Base-by-base conservation (phyloP, 2,888 invertebrate species). In the Pseudococcus longispinus region DNA sequence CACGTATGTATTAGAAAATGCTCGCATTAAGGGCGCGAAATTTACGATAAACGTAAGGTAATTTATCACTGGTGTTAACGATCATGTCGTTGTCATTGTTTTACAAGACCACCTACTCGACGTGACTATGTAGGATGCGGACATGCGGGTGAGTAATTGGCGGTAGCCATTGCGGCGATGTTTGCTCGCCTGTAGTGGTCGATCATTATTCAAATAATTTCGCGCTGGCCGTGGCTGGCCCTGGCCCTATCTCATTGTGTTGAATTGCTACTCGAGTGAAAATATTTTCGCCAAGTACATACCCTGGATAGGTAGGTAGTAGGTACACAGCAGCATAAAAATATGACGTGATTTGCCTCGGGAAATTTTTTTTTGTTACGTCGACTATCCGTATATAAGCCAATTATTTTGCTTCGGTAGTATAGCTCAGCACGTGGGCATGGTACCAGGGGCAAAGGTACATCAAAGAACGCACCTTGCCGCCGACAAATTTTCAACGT, bases 31-130 rank as follows among this genome's bases (percentile, higher is more conserved):
- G 51, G 83, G 55, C 32, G 55, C 20, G 29, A n/a, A 85, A 85
- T 85, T 85, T 85, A 85, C 65, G 85, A 85, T 60, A 23, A 85
- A 85, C 44, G 85, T 74, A 42, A 18, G 23, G 70, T 60, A 60
- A 85, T 85, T 85, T 85, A 85, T 85, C 85, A 85, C 74, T 70
- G 2, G n/a, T 70, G 85, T 70, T 85, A 85, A 85, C 85, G 85
- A 85, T 70, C 70, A 37, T 70, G 85, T 85, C 85, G 70, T 84
- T 84, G 84, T 85, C 85, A 70, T 85, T 85, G 85, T 85, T 85
- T 37, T 70, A 85, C 85, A 85, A 37, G 70, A 85, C 70, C 85
- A 55, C 51, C 32, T 51, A 29, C 60, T 37, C 20, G 77, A 80
- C 20, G 74, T 26, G 37, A 23, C 20, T 23, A 11, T 37, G 60